A percentile compares a stretch with the other conserved stretches of the same genome.
phyloP scores from a whole-genome alignment of 2,797 vertebrate species.

The Pangasius mekongensis region DNA sequence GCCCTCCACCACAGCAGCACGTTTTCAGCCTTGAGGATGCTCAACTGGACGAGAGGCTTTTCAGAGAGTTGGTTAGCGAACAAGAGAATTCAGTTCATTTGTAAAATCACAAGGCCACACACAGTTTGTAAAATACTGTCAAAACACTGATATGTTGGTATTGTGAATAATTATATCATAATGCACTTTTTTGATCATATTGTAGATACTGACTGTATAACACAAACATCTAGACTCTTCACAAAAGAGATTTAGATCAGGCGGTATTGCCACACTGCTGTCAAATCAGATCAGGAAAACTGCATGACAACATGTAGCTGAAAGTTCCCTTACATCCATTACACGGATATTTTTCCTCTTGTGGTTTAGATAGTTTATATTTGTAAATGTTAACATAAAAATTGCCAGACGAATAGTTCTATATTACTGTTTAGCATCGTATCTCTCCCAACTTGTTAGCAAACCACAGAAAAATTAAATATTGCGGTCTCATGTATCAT shows the following conservation, averaged over 20 bases:
- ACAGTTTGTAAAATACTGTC: background rate
- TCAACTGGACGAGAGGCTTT: constrained; percentile 73
- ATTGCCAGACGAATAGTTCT: background rate
- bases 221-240: background rate
- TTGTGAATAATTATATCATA: background rate
- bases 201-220: background rate
- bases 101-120: background rate
- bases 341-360: background rate
- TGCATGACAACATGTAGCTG: no score
- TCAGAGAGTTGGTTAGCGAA: constrained; percentile 78
- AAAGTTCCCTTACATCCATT: no score
- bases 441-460: background rate
- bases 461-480: background rate
- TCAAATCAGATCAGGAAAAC: background rate
- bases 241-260: background rate
- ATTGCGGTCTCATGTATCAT: background rate
- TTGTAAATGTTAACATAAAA: background rate
- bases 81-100: background rate
- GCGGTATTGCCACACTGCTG: background rate
- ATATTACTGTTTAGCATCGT: background rate
- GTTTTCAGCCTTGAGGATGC: constrained; percentile 79
- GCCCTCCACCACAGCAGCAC: constrained; percentile 70
- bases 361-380: background rate
- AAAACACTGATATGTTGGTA: background rate
- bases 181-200: background rate